Percentiles rank a stretch among this genome's conserved stretches.
Evolutionary conservation across 2,113 vertebrate species (phyloP).

Genomic region (Boleophthalmus pectinirostris): DNA sequence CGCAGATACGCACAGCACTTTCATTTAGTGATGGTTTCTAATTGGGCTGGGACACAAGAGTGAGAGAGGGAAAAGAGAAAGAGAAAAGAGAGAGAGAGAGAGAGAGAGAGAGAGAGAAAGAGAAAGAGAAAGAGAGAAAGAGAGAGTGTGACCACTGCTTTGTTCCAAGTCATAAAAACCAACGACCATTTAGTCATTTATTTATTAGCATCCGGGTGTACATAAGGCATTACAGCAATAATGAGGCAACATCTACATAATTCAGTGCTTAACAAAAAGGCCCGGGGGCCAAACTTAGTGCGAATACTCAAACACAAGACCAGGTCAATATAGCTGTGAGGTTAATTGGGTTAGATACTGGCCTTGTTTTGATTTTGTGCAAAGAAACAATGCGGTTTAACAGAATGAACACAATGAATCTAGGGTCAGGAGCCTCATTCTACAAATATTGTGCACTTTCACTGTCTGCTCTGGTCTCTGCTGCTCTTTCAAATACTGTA

Average conservation of each 20-base stretch:
- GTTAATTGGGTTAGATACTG: conserved; percentile 45
- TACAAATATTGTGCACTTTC: neutral
- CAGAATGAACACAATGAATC: conserved; percentile 4
- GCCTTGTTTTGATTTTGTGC: conserved; percentile 30
- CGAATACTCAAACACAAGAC: conserved; percentile 54
- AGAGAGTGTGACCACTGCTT: conserved; percentile 45
- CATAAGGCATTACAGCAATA: conserved; percentile 56
- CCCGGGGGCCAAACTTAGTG: conserved; percentile 47
- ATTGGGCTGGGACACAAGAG: conserved; percentile 58
- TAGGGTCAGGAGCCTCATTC: conserved; percentile 2
- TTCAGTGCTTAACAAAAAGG: conserved; percentile 50
- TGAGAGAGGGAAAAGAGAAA: neutral
- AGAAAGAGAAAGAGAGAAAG: conserved; percentile 15
- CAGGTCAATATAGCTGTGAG: conserved; percentile 57
- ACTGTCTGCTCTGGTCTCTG: neutral
- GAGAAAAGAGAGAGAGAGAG: too few relatives aligned
- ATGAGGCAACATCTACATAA: conserved; percentile 72
- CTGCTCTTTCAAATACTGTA: neutral
- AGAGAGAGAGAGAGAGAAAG: too few relatives aligned
- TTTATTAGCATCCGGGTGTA: conserved; percentile 59
- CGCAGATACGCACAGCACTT: conserved; percentile 59
- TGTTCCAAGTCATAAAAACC: conserved; percentile 48
- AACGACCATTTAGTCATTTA: conserved; percentile 47
- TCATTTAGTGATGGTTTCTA: conserved; percentile 66
- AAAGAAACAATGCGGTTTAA: conserved; percentile 18